Conservation (phyloP, 2,888 invertebrate species). For the Gastrophysa polygoni region DNA sequence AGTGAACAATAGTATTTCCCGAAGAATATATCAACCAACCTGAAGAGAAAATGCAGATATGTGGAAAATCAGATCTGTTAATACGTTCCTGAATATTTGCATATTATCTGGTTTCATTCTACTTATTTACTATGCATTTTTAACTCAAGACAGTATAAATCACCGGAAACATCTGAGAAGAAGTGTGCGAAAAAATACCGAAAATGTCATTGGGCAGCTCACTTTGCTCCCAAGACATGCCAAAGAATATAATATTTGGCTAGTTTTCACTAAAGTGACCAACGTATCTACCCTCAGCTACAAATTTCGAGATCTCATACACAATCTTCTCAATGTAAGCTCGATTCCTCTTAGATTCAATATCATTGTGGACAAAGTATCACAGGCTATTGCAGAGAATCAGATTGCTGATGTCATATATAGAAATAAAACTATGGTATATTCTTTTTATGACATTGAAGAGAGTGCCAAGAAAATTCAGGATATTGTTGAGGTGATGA, state of each 20-base stretch:
- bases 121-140: slow-evolving; percentile 40
- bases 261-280: slow-evolving; percentile 65
- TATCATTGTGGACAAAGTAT: slow-evolving; percentile 67
- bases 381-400: slow-evolving; percentile 63
- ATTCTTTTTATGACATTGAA: slow-evolving; percentile 67
- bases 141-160: slow-evolving; percentile 31
- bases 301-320: slow-evolving; percentile 61
- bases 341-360: slow-evolving; percentile 64
- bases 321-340: slow-evolving; percentile 60
- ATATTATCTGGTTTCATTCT: slow-evolving; percentile 39
- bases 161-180: slow-evolving; percentile 26
- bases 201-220: slow-evolving; percentile 20
- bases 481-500: slow-evolving; percentile 70
- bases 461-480: slow-evolving; percentile 64
- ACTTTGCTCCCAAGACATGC: slow-evolving; percentile 24
- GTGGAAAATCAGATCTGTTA: slow-evolving; percentile 35
- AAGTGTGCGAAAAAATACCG: slow-evolving; percentile 25
- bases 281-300: slow-evolving; percentile 60
- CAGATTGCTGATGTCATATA: slow-evolving; percentile 47
- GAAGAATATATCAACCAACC: neutral
- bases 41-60: slow-evolving; percentile 31
- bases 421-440: slow-evolving; percentile 55
- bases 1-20: slow-evolving; percentile 4
- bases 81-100: slow-evolving; percentile 39
- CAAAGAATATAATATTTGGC: slow-evolving; percentile 62